Conservation (phyloP, 2,113 vertebrate genomes). For the Oxygymnocypris stewartii region DNA sequence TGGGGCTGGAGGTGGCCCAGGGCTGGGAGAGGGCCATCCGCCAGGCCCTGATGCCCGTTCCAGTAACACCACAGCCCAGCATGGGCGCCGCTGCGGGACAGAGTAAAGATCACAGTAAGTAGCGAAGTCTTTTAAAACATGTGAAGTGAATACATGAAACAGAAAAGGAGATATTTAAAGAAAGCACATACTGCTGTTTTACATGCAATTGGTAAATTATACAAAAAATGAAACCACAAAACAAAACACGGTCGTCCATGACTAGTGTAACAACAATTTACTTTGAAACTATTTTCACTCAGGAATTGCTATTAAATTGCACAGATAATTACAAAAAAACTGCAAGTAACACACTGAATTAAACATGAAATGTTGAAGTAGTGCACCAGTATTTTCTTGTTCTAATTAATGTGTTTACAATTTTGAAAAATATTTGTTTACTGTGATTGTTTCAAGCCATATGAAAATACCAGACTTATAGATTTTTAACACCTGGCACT, state of each 20-base stretch:
- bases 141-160: background rate
- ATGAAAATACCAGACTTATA: background rate
- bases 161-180: background rate
- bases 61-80: conserved; percentile 94
- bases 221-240: background rate
- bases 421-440: background rate
- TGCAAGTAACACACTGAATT: background rate
- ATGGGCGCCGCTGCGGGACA: conserved; percentile 84
- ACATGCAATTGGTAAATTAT: background rate
- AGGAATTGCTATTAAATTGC: background rate
- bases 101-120: conserved; percentile 96
- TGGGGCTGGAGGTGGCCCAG: conserved; percentile 92
- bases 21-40: conserved; percentile 98
- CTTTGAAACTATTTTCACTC: background rate
- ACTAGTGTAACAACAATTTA: background rate
- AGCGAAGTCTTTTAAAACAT: conserved; percentile 7
- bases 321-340: background rate
- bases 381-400: background rate
- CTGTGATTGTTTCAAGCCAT: background rate
- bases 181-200: background rate
- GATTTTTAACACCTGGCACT: background rate
- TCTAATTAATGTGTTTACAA: background rate
- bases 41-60: conserved; percentile 98
- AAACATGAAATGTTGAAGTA: background rate
- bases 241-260: background rate